Percentiles rank a stretch among this genome's conserved stretches.
phyloP scores from a whole-genome alignment of 1,140 invertebrate species.

The Gonioctena quinquepunctata region DNA sequence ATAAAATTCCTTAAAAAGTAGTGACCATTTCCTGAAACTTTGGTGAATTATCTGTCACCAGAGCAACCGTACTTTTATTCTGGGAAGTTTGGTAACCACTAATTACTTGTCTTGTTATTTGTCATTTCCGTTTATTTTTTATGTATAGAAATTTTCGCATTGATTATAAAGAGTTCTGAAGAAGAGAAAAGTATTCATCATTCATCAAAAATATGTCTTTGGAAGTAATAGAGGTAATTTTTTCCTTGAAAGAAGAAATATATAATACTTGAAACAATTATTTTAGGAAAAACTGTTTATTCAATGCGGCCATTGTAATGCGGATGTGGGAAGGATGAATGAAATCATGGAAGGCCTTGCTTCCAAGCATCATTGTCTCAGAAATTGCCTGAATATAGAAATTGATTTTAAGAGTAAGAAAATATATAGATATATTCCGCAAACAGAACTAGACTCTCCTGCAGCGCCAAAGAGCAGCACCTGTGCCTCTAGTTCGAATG shows the following conservation, averaged over 20 bases:
- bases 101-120: neutral
- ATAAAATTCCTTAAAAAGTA: too few relatives aligned
- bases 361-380: slow-evolving; percentile 1
- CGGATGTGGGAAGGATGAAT: neutral
- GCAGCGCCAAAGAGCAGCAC: too few relatives aligned
- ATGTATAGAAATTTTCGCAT: neutral
- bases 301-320: slow-evolving; percentile 1
- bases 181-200: neutral
- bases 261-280: neutral
- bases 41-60: too few relatives aligned
- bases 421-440: too few relatives aligned
- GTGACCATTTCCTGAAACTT: too few relatives aligned
- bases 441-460: too few relatives aligned
- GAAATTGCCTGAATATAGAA: neutral
- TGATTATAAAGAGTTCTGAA: neutral
- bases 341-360: neutral
- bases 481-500: too few relatives aligned
- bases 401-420: neutral
- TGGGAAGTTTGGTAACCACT: slow-evolving; percentile 9
- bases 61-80: neutral
- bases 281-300: slow-evolving; percentile 2
- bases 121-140: slow-evolving; percentile 1
- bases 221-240: slow-evolving; percentile 2
- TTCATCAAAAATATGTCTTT: neutral
- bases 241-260: neutral